phyloP scores from a whole-genome alignment of 2,888 invertebrate genomes.

The Protodeltote pygarga region DNA sequence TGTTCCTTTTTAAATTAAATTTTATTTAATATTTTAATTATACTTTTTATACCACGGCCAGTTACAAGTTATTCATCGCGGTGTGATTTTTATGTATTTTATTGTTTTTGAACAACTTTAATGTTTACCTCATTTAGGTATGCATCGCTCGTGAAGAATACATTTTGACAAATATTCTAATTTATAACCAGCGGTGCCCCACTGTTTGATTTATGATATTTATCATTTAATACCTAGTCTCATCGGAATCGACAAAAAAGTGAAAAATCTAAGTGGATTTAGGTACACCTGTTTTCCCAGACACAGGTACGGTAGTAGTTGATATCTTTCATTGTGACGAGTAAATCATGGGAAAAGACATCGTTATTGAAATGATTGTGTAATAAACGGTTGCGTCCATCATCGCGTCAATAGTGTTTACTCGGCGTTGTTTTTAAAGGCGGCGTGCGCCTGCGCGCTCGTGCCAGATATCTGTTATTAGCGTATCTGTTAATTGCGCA shows the following conservation, averaged over 20 bases:
- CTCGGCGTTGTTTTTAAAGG: constrained; percentile 5
- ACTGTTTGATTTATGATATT: constrained; percentile 28
- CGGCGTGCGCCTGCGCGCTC: constrained; percentile 26
- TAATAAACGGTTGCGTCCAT: constrained; percentile 21
- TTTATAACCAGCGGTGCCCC: constrained; percentile 16
- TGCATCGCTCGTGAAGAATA: constrained; percentile 9
- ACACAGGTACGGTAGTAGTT: background rate
- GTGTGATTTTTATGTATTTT: constrained; percentile 9
- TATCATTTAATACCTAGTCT: constrained; percentile 10
- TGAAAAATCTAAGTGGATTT: background rate
- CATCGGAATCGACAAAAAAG: background rate
- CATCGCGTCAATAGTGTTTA: constrained; percentile 16
- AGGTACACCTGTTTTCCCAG: background rate
- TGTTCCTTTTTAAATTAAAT: constrained; percentile 1
- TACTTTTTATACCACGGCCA: constrained; percentile 9
- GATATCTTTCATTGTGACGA: constrained; percentile 14
- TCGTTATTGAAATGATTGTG: constrained; percentile 20
- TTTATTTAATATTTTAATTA: constrained; percentile 26
- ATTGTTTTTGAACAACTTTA: constrained; percentile 17
- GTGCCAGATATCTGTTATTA: constrained; percentile 58
- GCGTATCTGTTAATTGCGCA: constrained; percentile 62
- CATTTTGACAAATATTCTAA: constrained; percentile 18
- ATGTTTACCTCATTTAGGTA: constrained; percentile 2
- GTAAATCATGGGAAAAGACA: constrained; percentile 30
- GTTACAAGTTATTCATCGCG: constrained; percentile 12